phyloP scores from a whole-genome alignment of 2,113 vertebrate genomes.

The Anser cygnoides region DNA sequence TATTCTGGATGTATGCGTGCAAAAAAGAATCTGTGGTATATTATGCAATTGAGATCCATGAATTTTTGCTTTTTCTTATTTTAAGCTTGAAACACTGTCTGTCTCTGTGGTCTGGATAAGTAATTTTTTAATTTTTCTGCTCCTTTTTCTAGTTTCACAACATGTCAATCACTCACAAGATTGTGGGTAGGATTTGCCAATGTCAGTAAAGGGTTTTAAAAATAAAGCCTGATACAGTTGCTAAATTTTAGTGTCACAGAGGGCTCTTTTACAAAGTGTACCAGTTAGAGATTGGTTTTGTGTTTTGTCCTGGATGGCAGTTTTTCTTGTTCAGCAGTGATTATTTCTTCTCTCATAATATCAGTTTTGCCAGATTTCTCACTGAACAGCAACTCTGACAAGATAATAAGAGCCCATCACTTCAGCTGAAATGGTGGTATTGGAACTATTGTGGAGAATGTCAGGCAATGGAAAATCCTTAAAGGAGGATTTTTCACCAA shows the following conservation, averaged over 20 bases:
- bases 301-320: neutral
- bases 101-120: neutral
- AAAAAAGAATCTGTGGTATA: neutral
- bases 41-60: neutral
- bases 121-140: neutral
- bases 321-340: neutral
- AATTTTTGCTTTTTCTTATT: neutral
- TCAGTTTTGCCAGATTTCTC: neutral
- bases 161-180: neutral
- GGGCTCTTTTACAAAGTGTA: neutral
- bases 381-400: neutral
- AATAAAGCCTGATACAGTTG: neutral
- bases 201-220: neutral
- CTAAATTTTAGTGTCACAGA: neutral
- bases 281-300: neutral
- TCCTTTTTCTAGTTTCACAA: neutral
- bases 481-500: neutral
- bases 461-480: neutral
- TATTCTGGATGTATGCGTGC: neutral
- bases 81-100: slow-evolving; percentile 10
- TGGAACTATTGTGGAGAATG: neutral
- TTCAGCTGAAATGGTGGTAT: neutral
- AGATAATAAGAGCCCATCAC: neutral
- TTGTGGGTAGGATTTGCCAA: neutral
- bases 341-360: neutral